Evolutionary conservation across 2,888 invertebrate genomes (phyloP), one percentile per base, ranked within the genome.

Genomic region (Eledona agricola): DNA sequence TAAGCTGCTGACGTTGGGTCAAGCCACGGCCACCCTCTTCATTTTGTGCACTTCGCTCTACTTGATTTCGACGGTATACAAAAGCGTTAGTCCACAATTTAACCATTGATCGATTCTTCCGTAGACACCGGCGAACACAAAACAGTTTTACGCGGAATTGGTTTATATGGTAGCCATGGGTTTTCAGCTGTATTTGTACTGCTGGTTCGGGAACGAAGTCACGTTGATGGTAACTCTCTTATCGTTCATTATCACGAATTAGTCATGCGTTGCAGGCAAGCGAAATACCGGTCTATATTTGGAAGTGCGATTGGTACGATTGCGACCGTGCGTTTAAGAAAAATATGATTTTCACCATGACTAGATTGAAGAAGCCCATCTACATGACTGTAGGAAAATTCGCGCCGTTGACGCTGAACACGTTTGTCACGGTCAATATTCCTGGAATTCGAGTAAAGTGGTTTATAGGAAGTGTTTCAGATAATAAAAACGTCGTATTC

Each of bases 141-240:
- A 71, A 52, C 69, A 71, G 42, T 73, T 73, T 59, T 58, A 65
- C 13, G 67, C 69, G 3, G 72, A 72, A 59, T 51, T 65, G n/a
- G 65, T 72, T 17, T 74, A 73, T 43, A 59, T 72, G 63, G 40
- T 68, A 2, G 72, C 71, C 4, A 72, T 73, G 65, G 68, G 65
- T 22, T 70, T 71, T 51, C 72, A 74, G 49, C 43, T 74, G 9
- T 58, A 59, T 1, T 45, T 68, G 2, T 69, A 68, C 47, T 69
- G 69, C 50, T 67, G 66, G 64, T 74, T 73, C 59, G 74, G 74
- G 19, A 74, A 74, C 58, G 70, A 74, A 64, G 65, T 73, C 9
- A 70, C 70, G 13, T 45, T 70, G 34, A 67, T 67, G 55, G 72
- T 67, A 62, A 54, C 46, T 38, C 9, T 25, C n/a, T n/a, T n/a